phyloP scores from a whole-genome alignment of 2,888 invertebrate genomes.

The Minunthozetes semirufus region DNA sequence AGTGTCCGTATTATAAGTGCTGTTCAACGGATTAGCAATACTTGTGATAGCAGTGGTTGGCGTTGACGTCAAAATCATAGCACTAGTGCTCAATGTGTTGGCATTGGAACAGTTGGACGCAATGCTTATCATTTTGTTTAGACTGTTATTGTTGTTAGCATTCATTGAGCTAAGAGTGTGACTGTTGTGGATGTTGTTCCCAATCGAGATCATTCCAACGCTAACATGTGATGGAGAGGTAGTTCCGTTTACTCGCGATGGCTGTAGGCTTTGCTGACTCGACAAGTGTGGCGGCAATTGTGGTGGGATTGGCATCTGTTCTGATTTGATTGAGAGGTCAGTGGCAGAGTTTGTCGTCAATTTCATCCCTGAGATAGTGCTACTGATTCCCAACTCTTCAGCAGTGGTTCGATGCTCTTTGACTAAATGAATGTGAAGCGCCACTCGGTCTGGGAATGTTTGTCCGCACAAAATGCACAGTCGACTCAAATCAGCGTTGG shows the following conservation, averaged over 20 bases:
- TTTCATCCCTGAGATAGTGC: constrained; percentile 42
- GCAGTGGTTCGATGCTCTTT: constrained; percentile 47
- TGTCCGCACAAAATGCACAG: constrained; percentile 49
- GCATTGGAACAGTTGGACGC: constrained; percentile 8
- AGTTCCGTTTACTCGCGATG: constrained; percentile 7
- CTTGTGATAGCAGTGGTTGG: constrained; percentile 9
- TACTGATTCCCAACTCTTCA: constrained; percentile 40
- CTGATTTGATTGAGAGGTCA: constrained; percentile 31
- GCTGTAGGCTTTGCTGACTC: background rate
- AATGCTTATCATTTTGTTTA: constrained; percentile 24
- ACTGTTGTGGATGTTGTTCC: background rate
- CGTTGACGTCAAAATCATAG: constrained; percentile 7
- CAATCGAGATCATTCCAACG: background rate
- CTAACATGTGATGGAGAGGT: constrained; percentile 8
- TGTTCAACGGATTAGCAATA: constrained; percentile 25
- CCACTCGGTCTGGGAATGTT: constrained; percentile 48
- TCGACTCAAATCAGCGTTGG: constrained; percentile 33
- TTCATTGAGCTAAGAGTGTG: constrained; percentile 9
- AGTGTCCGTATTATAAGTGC: constrained; percentile 22
- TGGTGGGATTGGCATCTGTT: constrained; percentile 10
- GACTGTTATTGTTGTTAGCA: constrained; percentile 14
- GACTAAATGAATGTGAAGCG: constrained; percentile 52
- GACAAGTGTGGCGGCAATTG: constrained; percentile 23
- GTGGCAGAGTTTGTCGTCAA: constrained; percentile 36
- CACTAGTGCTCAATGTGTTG: constrained; percentile 11